These are phyloP conservation scores for Riparia riparia DNA, from an alignment of 2,113 vertebrate genomes.

Conservation along the genomic window DNA sequence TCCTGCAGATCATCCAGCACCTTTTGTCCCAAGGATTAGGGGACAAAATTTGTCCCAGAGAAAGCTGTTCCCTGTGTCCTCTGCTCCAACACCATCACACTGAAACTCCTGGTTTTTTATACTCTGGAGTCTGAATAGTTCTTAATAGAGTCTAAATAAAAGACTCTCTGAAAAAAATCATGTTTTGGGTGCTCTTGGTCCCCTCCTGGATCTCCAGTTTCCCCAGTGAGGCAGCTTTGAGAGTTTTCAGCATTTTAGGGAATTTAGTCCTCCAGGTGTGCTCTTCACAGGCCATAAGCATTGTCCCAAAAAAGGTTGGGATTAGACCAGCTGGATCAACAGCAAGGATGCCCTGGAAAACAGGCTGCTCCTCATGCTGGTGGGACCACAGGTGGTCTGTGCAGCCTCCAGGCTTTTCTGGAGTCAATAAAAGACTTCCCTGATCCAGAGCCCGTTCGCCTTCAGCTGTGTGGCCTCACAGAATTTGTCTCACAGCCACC, in stretches of 20 bases:
- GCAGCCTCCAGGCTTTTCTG: background rate
- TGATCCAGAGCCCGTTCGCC: background rate
- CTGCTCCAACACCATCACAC: background rate
- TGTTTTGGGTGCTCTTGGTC: background rate
- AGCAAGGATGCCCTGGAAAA: background rate
- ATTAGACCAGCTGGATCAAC: background rate
- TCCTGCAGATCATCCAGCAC: background rate
- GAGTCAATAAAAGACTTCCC: background rate
- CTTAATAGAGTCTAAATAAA: background rate
- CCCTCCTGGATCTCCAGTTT: background rate
- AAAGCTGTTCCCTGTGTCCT: no score
- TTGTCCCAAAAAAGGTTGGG: background rate
- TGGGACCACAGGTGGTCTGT: background rate
- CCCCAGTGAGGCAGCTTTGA: background rate
- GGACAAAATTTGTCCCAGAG: background rate
- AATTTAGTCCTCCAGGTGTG: background rate
- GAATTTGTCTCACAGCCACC: background rate
- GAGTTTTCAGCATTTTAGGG: background rate
- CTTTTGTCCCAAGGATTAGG: background rate
- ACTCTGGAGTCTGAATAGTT: background rate
- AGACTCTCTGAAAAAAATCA: rapidly evolving
- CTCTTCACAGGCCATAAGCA: background rate
- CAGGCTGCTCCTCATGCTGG: background rate
- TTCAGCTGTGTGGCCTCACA: background rate
- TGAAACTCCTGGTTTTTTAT: background rate